A percentile compares a stretch with the other conserved stretches of the same genome.
These are phyloP conservation scores for Hyphantria cunea DNA, from an alignment of 1,140 invertebrate genomes.

Conservation along the genomic window DNA sequence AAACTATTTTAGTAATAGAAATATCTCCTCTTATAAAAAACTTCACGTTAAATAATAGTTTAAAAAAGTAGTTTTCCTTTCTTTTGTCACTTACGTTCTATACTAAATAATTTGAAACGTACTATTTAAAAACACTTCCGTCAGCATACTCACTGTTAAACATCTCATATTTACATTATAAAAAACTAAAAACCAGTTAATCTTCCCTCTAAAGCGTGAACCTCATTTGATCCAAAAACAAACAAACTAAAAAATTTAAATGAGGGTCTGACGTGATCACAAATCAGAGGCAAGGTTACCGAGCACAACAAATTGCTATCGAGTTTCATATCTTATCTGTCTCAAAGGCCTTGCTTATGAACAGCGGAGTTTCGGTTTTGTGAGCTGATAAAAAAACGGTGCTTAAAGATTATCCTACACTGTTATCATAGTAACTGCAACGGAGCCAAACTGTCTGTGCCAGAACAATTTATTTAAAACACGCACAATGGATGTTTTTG, in stretches of 20 bases:
- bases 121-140: background rate
- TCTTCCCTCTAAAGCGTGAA: slow-evolving; percentile 1
- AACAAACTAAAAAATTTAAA: slow-evolving; percentile 24
- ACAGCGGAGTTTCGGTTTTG: background rate
- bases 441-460: background rate
- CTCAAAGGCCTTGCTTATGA: slow-evolving; percentile 16
- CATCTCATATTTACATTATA: slow-evolving; percentile 8
- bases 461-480: background rate
- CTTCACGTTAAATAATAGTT: too few relatives aligned
- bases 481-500: too few relatives aligned
- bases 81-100: too few relatives aligned
- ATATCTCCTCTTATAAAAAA: too few relatives aligned
- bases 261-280: background rate
- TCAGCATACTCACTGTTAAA: background rate
- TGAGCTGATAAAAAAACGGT: slow-evolving; percentile 3
- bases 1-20: too few relatives aligned
- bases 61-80: too few relatives aligned
- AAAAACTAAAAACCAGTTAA: slow-evolving; percentile 19
- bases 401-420: background rate
- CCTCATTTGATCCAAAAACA: slow-evolving; percentile 21
- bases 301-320: slow-evolving; percentile 23
- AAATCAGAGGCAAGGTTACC: slow-evolving; percentile 30
- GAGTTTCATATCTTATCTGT: slow-evolving; percentile 32
- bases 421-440: background rate
- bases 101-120: background rate